Evolutionary conservation across 2,888 invertebrate species (phyloP).

Genomic region (Cantharis rufa): DNA sequence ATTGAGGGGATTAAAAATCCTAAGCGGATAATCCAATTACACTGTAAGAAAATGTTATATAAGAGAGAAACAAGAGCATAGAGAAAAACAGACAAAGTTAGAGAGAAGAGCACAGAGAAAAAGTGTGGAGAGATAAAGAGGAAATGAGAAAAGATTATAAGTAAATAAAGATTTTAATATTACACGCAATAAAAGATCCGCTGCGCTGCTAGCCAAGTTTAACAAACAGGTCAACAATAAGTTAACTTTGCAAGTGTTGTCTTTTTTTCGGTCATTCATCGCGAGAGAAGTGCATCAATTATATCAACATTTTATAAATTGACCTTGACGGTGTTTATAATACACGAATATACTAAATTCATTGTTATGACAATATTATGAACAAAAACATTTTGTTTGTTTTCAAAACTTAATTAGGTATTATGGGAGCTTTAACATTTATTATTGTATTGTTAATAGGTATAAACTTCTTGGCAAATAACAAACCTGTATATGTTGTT

Average conservation of each 20-base stretch:
- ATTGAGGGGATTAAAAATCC: no score
- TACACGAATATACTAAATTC: conserved; percentile 13
- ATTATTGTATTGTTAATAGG: background rate
- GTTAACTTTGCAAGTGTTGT: background rate
- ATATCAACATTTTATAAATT: conserved; percentile 23
- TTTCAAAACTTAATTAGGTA: background rate
- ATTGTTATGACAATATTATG: background rate
- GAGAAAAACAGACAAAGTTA: no score
- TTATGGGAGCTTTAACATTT: background rate
- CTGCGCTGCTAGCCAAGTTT: no score
- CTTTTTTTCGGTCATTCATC: conserved; percentile 36
- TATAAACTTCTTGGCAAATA: background rate
- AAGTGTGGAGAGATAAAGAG: no score
- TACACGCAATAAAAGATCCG: no score
- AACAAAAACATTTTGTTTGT: background rate
- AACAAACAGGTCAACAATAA: background rate
- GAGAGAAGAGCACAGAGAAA: no score
- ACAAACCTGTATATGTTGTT: background rate
- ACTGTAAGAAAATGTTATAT: no score
- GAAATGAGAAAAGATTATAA: no score
- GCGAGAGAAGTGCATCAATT: conserved; percentile 33
- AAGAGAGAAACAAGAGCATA: no score
- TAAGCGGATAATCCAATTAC: no score
- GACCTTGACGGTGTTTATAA: conserved; percentile 29
- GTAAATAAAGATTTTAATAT: no score